Evolutionary conservation across 2,888 invertebrate species (phyloP), one percentile per base, ranked within the genome.

Genomic region (Hetaerina titia): DNA sequence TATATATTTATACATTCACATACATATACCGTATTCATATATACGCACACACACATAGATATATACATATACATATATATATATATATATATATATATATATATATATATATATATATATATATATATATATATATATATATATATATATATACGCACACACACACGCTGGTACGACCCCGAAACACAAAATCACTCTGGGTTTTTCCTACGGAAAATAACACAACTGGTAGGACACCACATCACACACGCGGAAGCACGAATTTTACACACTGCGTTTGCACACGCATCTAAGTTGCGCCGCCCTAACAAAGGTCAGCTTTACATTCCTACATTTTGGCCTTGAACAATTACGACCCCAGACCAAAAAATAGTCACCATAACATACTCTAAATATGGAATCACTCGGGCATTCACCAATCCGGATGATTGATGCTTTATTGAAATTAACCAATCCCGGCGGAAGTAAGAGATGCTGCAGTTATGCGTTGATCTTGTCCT

Each of bases 241-340:
- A 92, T 64, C 64, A 92, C 92, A 92, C 92, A 92, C 92, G 57
- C 92, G 92, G 92, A 92, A 92, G 92, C 92, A 92, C 92, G 69
- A 89, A n/a, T 89, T 81, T 81, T 81, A 13, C 81, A 81, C 81
- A 31, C 31, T 81, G 25, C 81, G 25, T 15, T 45, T 25, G 81
- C 81, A 31, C 31, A 13, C 81, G 81, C 25, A 31, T n/a, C 31
- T 31, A 81, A 31, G 13, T 31, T 31, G 81, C 81, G 9, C 81
- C 81, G 8, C 31, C 81, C n/a, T 7, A 22, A 22, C n/a, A 69
- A 22, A 69, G 11, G 17, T 60, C 17, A 15, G 60, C 60, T 4
- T 60, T 45, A 45, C 45, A 17, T 17, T 60, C 60, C 17, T 60
- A 60, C 60, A 5, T 17, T 60, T 45, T 45, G 13, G 60, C 17